phyloP scores from a whole-genome alignment of 2,113 vertebrate species.

The Mola mola region DNA sequence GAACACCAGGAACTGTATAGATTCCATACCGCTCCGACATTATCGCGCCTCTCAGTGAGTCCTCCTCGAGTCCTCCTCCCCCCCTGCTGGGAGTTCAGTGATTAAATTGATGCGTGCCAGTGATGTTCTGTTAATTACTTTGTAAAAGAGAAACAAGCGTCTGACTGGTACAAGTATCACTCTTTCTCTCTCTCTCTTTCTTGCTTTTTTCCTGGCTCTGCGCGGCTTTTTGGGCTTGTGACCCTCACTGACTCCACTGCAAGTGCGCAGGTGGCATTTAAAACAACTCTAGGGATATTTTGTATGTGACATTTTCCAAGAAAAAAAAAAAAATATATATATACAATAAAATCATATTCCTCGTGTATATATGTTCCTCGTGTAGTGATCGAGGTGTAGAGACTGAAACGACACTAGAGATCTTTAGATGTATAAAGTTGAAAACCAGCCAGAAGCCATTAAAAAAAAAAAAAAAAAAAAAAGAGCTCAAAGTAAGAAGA shows the following conservation, averaged over 20 bases:
- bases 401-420: background rate
- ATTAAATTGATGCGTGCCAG: conserved; percentile 71
- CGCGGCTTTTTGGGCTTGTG: too few species aligned
- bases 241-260: conserved; percentile 43
- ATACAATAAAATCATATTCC: too few species aligned
- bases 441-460: background rate
- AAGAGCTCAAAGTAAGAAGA: conserved; percentile 22
- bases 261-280: conserved; percentile 62
- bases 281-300: conserved; percentile 22
- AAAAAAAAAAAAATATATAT: conserved; percentile 7
- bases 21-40: conserved; percentile 69
- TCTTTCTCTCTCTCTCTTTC: conserved; percentile 43
- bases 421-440: background rate
- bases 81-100: conserved; percentile 56
- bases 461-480: conserved; percentile 1
- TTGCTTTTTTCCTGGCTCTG: conserved; percentile 50
- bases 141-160: conserved; percentile 61
- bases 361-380: too few species aligned
- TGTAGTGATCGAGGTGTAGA: background rate
- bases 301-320: conserved; percentile 34
- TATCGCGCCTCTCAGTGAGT: conserved; percentile 56
- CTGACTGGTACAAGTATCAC: conserved; percentile 38
- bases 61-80: conserved; percentile 50
- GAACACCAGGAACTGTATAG: conserved; percentile 67
- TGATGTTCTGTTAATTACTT: conserved; percentile 74